Percentiles rank a stretch among this genome's conserved stretches.
phyloP scores from a whole-genome alignment of 2,113 vertebrate genomes.

The Charadrius vociferus region DNA sequence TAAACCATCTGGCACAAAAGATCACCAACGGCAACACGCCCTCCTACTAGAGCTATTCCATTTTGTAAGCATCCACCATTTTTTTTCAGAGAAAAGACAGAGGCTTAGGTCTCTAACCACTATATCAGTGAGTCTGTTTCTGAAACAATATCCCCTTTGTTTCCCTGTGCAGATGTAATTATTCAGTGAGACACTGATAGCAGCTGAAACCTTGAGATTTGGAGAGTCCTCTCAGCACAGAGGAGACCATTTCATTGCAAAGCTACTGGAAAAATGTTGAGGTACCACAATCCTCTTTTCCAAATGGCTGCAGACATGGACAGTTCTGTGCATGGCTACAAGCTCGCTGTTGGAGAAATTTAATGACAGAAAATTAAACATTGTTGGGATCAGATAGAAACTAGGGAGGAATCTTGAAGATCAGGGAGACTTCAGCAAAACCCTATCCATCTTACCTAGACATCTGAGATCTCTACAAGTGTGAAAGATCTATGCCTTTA shows the following conservation, averaged over 20 bases:
- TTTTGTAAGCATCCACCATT: not conserved
- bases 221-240: not conserved
- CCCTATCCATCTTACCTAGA: not conserved
- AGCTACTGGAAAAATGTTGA: not conserved
- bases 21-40: not conserved
- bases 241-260: not conserved
- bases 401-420: not conserved
- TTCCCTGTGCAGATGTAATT: not conserved
- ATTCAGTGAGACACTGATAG: not conserved
- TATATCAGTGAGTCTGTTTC: not conserved
- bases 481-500: not conserved
- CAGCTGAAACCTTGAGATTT: not conserved
- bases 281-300: not conserved
- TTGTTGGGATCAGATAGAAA: not conserved
- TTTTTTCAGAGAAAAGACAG: not conserved
- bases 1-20: not conserved
- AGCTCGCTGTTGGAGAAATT: not conserved
- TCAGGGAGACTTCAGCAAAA: not conserved
- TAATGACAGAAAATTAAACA: not conserved
- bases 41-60: not conserved
- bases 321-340: not conserved
- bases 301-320: not conserved
- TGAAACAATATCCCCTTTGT: not conserved
- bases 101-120: not conserved
- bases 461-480: not conserved